These are phyloP conservation scores for Xenotilapia flavipinnis DNA, from an alignment of 2,113 vertebrate species.

Conservation along the genomic window DNA sequence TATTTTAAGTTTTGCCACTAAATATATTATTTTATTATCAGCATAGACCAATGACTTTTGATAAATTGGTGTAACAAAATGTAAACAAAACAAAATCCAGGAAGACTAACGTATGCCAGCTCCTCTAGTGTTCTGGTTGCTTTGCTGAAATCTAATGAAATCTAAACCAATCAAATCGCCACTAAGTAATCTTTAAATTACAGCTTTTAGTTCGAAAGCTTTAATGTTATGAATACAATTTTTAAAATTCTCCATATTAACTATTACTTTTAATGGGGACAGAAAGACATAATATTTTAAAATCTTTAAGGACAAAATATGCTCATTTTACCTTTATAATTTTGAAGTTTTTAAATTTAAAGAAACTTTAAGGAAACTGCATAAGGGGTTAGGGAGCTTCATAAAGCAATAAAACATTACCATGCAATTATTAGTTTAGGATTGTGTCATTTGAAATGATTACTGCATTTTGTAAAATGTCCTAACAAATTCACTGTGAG, in stretches of 20 bases:
- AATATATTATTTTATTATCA: not conserved
- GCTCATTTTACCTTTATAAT: accelerated
- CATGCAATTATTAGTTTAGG: too few species aligned
- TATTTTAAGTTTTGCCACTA: not conserved
- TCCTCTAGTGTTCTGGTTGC: not conserved
- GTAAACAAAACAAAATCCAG: not conserved
- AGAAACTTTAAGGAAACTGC: not conserved
- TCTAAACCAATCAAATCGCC: accelerated
- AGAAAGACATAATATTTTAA: accelerated
- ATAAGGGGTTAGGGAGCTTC: accelerated
- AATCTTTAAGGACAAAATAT: not conserved
- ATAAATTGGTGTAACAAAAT: accelerated
- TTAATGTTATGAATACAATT: accelerated
- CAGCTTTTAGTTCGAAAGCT: not conserved
- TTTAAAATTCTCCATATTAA: accelerated
- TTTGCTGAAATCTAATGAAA: accelerated
- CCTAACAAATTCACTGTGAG: not conserved
- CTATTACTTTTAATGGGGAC: not conserved
- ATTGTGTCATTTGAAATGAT: not conserved
- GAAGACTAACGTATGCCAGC: not conserved
- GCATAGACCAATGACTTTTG: not conserved
- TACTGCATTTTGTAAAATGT: not conserved
- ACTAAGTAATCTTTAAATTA: not conserved
- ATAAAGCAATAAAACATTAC: not conserved
- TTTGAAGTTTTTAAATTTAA: not conserved